phyloP scores from a whole-genome alignment of 2,888 invertebrate genomes.

The Monoplex corrugatus region DNA sequence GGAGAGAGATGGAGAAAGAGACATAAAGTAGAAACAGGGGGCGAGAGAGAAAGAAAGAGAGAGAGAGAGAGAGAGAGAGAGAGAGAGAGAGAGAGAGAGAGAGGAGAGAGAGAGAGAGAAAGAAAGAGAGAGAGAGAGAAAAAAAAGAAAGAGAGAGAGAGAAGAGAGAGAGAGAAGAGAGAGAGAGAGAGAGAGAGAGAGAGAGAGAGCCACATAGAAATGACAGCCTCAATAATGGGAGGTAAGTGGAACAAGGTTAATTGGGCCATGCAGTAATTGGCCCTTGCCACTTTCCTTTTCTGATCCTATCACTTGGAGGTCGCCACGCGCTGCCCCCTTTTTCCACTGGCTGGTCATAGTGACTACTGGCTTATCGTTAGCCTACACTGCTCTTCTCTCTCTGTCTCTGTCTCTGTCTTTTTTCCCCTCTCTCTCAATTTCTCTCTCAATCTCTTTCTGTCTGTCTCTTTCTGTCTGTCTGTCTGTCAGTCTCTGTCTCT shows the following conservation, averaged over 20 bases:
- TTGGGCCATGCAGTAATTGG: no score
- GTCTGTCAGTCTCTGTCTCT: background rate
- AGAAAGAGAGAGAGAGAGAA: background rate
- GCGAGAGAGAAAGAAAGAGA: background rate
- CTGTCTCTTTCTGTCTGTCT: slow-evolving; percentile 12
- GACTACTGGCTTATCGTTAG: no score
- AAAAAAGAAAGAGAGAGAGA: background rate
- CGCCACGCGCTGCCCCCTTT: no score
- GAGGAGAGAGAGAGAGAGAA: background rate
- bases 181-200: no score
- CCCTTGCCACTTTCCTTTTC: background rate
- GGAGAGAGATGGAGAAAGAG: background rate
- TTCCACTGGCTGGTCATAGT: no score
- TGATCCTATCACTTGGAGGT: no score
- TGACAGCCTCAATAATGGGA: background rate
- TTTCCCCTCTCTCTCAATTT: background rate
- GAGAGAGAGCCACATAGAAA: no score
- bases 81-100: background rate
- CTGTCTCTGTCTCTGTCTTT: background rate
- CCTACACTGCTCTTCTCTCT: slow-evolving; percentile 22
- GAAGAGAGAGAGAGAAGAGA: background rate
- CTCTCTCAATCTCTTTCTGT: background rate
- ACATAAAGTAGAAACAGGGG: background rate
- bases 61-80: background rate
- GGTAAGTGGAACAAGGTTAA: background rate